Evolutionary conservation across 2,888 invertebrate genomes (phyloP).

Genomic region (Leucania comma): DNA sequence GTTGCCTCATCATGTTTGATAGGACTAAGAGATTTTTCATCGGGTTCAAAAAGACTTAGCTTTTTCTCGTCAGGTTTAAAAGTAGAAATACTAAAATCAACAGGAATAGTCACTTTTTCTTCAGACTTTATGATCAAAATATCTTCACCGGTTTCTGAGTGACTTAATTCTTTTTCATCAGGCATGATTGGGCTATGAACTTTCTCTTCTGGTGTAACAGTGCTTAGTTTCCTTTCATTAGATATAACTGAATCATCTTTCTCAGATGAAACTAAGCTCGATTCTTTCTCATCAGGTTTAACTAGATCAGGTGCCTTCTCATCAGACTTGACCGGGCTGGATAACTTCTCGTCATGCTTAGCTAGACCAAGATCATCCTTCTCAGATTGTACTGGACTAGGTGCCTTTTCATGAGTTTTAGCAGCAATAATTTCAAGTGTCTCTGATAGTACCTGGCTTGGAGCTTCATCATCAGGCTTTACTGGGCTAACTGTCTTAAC

Average conservation of each 20-base stretch:
- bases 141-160: conserved; percentile 16
- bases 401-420: background rate
- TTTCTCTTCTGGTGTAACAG: background rate
- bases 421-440: too few species aligned
- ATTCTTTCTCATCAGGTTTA: background rate
- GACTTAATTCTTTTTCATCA: conserved; percentile 8
- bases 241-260: background rate
- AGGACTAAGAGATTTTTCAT: too few species aligned
- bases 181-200: background rate
- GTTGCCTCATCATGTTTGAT: conserved; percentile 5
- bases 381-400: too few species aligned
- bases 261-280: background rate
- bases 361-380: too few species aligned
- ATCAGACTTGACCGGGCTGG: background rate
- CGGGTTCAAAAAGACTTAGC: too few species aligned
- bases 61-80: conserved; percentile 4
- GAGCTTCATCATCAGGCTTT: background rate
- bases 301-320: background rate
- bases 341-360: background rate
- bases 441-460: too few species aligned
- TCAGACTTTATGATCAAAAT: background rate
- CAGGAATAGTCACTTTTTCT: background rate
- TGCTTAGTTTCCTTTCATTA: too few species aligned
- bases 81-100: too few species aligned
- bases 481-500: background rate